phyloP scores from a whole-genome alignment of 2,797 vertebrate genomes.

The Acipenser ruthenus region DNA sequence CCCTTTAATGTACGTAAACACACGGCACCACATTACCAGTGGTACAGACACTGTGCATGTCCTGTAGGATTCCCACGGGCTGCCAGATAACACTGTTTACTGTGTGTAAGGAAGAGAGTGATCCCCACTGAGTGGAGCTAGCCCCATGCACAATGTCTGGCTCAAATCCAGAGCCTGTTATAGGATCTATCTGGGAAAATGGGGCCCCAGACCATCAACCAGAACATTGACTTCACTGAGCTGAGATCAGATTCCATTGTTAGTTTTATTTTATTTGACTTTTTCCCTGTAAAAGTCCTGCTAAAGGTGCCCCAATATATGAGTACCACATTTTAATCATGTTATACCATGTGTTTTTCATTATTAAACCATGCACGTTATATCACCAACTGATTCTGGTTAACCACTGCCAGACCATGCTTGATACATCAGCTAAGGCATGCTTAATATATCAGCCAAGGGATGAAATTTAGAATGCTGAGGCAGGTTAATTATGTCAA shows the following conservation, averaged over 20 bases:
- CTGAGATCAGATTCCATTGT: slow-evolving; percentile 50
- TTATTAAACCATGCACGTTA: no score
- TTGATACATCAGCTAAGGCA: no score
- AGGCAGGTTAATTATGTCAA: slow-evolving; percentile 21
- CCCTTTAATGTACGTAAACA: no score
- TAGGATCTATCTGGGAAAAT: slow-evolving; percentile 56
- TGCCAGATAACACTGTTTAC: slow-evolving; percentile 17
- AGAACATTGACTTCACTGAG: slow-evolving; percentile 26
- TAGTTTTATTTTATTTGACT: slow-evolving; percentile 32
- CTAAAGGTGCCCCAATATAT: no score
- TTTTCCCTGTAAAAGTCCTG: not conserved
- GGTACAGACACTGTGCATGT: not conserved
- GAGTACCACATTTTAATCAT: no score
- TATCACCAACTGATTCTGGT: no score
- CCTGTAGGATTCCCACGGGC: slow-evolving; percentile 15
- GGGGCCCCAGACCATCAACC: slow-evolving; percentile 35
- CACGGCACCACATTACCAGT: no score
- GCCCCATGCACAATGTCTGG: slow-evolving; percentile 32
- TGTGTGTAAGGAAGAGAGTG: slow-evolving; percentile 19
- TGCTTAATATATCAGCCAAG: no score
- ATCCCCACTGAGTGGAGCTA: slow-evolving; percentile 7
- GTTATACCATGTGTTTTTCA: no score
- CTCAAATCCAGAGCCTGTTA: slow-evolving; percentile 39
- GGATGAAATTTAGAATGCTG: not conserved
- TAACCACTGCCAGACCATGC: no score